Percentiles rank a stretch among this genome's conserved stretches.
These are phyloP conservation scores for Malurus cyaneus DNA, from an alignment of 2,113 vertebrate species.

Conservation along the genomic window DNA sequence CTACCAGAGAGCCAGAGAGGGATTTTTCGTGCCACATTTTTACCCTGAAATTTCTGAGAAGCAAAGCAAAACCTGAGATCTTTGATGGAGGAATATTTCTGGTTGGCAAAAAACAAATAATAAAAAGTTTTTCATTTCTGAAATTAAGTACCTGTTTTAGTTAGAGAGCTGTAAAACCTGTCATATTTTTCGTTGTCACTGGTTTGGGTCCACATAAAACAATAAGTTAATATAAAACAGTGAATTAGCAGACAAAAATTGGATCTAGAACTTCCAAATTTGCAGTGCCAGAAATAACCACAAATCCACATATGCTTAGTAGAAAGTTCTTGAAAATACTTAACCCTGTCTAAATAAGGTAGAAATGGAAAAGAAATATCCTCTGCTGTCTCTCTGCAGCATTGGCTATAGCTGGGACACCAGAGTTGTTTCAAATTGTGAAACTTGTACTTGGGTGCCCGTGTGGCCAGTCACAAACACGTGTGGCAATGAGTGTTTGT, in stretches of 20 bases:
- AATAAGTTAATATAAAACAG: not conserved
- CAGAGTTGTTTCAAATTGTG: not conserved
- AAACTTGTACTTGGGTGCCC: not conserved
- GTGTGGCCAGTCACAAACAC: not conserved
- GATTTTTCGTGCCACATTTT: not conserved
- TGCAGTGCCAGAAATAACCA: not conserved
- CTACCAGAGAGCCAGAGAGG: not conserved
- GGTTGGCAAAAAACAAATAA: not conserved
- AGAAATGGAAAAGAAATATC: not conserved
- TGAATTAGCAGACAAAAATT: not conserved
- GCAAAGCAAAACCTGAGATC: not conserved
- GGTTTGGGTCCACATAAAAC: not conserved
- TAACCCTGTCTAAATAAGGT: not conserved
- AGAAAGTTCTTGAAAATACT: not conserved
- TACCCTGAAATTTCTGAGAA: not conserved
- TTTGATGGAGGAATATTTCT: not conserved
- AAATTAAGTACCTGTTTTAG: not conserved
- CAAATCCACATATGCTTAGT: not conserved
- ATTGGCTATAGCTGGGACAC: not conserved
- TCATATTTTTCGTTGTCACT: not conserved
- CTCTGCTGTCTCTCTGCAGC: not conserved
- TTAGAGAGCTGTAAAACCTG: not conserved
- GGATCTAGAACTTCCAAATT: not conserved
- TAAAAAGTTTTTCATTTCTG: not conserved
- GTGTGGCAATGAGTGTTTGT: not conserved